Percentiles rank a stretch among this genome's conserved stretches.
phyloP scores from a whole-genome alignment of 1,140 invertebrate species.

The fruit fly (Drosophila melanogaster) region DNA sequence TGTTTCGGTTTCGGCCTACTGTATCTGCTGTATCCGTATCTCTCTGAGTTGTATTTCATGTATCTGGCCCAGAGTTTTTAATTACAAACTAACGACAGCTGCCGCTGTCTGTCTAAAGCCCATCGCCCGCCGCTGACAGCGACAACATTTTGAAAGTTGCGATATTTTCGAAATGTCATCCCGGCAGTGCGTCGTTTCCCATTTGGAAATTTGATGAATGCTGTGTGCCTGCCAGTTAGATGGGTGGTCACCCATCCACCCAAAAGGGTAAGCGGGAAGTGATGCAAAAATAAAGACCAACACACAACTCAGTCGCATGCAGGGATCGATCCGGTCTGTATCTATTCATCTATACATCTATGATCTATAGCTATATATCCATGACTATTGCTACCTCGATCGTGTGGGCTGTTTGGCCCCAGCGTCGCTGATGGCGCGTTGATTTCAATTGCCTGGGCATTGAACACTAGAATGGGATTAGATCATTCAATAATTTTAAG shows the following conservation, averaged over 20 bases:
- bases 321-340: conserved; percentile 16
- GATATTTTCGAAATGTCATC: conserved; percentile 64
- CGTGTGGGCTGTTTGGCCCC: conserved; percentile 69
- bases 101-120: conserved; percentile 67
- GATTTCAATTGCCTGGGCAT: conserved; percentile 78
- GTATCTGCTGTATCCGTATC: conserved; percentile 23
- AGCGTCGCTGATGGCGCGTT: conserved; percentile 76
- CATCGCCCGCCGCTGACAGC: conserved; percentile 53
- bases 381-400: conserved; percentile 63
- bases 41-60: conserved; percentile 67
- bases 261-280: conserved; percentile 31
- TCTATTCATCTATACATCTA: conserved; percentile 4
- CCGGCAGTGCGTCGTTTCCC: conserved; percentile 18
- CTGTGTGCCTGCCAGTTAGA: conserved; percentile 41
- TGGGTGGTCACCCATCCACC: conserved; percentile 41
- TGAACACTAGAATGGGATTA: conserved; percentile 76
- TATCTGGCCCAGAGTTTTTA: conserved; percentile 71
- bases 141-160: conserved; percentile 70
- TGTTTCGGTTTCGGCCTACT: conserved; percentile 22
- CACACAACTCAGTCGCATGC: conserved; percentile 41
- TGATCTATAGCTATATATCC: conserved; percentile 12
- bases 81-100: conserved; percentile 84
- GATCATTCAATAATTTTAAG: conserved; percentile 43
- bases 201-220: conserved; percentile 81
- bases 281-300: conserved; percentile 23